Conservation (phyloP, 1,140 invertebrate species). For the Lordiphosa mommai region DNA sequence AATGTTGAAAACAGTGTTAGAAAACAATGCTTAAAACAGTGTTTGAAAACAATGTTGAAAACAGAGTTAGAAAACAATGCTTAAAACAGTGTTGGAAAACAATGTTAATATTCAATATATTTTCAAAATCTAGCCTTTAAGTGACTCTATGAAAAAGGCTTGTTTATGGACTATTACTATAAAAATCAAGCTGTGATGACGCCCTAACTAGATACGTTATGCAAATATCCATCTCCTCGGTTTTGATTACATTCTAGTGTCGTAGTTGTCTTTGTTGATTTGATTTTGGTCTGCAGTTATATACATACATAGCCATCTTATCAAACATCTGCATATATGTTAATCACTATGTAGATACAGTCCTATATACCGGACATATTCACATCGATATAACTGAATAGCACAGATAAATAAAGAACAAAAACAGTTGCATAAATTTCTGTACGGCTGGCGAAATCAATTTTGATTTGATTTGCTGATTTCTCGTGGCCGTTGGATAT, state of each 20-base stretch:
- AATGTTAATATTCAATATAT: too few relatives aligned
- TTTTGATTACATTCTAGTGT: too few relatives aligned
- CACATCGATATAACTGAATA: conserved; percentile 8
- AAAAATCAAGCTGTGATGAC: conserved; percentile 25
- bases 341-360: conserved; percentile 2
- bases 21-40: too few relatives aligned
- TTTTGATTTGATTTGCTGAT: conserved; percentile 73
- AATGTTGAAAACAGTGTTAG: too few relatives aligned
- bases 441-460: conserved; percentile 53
- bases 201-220: conserved; percentile 66
- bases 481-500: conserved; percentile 35
- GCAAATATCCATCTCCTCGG: too few relatives aligned
- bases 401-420: conserved; percentile 1
- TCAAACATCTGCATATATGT: conserved; percentile 36
- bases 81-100: too few relatives aligned
- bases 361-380: conserved; percentile 10
- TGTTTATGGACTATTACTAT: neutral
- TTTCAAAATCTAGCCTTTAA: too few relatives aligned
- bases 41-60: too few relatives aligned
- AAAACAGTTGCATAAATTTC: conserved; percentile 52
- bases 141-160: neutral
- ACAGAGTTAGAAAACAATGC: too few relatives aligned
- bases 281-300: conserved; percentile 40
- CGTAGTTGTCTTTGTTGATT: too few relatives aligned
- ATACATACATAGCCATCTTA: conserved; percentile 60